Base-by-base conservation (phyloP, 2,888 invertebrate genomes). In the Dryococelus australis region DNA sequence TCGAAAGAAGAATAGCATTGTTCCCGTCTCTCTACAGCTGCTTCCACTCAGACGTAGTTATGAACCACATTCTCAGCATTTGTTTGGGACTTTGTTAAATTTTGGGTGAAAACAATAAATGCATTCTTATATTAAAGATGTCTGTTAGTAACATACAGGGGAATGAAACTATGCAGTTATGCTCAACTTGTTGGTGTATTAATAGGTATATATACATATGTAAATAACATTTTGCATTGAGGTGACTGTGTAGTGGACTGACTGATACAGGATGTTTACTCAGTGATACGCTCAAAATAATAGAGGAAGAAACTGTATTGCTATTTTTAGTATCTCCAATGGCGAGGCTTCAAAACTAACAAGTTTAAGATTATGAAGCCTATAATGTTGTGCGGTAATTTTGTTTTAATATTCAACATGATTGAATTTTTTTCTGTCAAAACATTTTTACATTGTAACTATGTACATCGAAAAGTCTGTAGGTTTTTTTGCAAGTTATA, bases 291-390 rank as follows among this genome's bases (percentile, higher is more conserved):
- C 65, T 65, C 65, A 65, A 65, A 65, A n/a, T 65, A 65, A 24
- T 65, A 8, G 65, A 65, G 65, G n/a, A 65, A 65, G 65, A n/a
- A 65, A 65, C 65, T 65, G 51, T 51, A 51, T 65, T 65, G 65
- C 20, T 65, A 24, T 65, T 16, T 65, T 65, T 65, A 65, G 20
- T 65, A 65, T 24, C 16, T 27, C 53, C 86, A 86, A 26, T n/a
- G 27, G n/a, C 27, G 26, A 24, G 28, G 24, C 85, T 43, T 78
- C 65, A 24, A 85, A 51, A 28, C 85, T 65, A 65, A 86, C 86
- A 79, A 43, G 12, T 43, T 81, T 78, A 85, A 78, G 53, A 78
- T 78, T 35, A 65, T 51, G 27, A 85, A 85, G 85, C 85, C 85
- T 35, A 4, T 35, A 47, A 51, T 35, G 20, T 85, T 35, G 43